Evolutionary conservation across 1,140 invertebrate species (phyloP).

Genomic region (Drosophila cardini): DNA sequence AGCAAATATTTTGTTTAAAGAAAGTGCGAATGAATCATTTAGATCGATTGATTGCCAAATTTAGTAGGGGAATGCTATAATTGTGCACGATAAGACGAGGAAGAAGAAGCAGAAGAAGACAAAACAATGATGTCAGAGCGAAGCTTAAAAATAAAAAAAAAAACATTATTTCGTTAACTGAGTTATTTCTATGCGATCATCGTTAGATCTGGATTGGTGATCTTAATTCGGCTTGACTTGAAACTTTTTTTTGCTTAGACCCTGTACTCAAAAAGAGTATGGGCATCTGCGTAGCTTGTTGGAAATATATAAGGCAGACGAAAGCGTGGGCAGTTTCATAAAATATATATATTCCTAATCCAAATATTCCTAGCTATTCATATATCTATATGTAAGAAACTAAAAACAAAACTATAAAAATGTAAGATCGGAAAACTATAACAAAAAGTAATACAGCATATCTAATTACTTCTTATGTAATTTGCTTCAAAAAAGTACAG

Average conservation of each 20-base stretch:
- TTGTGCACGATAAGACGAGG: not conserved
- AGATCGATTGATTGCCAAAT: constrained; percentile 43
- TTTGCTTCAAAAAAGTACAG: too few species aligned
- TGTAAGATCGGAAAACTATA: too few species aligned
- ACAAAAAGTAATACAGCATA: too few species aligned
- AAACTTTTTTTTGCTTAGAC: not conserved
- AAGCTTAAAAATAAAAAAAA: constrained; percentile 23
- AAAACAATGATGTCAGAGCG: constrained; percentile 45
- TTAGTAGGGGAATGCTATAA: constrained; percentile 19
- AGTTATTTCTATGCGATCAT: constrained; percentile 28
- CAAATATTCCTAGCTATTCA: too few species aligned
- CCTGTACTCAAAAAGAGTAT: too few species aligned
- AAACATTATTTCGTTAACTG: not conserved
- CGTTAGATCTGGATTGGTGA: constrained; percentile 27
- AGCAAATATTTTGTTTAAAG: not conserved
- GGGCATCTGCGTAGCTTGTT: too few species aligned
- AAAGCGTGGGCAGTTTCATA: too few species aligned
- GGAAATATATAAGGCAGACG: too few species aligned
- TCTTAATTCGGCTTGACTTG: constrained; percentile 9
- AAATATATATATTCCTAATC: too few species aligned
- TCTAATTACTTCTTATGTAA: too few species aligned
- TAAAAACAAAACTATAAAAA: too few species aligned
- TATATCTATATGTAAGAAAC: too few species aligned
- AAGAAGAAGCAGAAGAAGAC: constrained; percentile 7
- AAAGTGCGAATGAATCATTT: constrained; percentile 36